These are phyloP conservation scores for Umimayanthus chanpuru DNA, from an alignment of 92 coral and sea anemone species.

Conservation along the genomic window DNA sequence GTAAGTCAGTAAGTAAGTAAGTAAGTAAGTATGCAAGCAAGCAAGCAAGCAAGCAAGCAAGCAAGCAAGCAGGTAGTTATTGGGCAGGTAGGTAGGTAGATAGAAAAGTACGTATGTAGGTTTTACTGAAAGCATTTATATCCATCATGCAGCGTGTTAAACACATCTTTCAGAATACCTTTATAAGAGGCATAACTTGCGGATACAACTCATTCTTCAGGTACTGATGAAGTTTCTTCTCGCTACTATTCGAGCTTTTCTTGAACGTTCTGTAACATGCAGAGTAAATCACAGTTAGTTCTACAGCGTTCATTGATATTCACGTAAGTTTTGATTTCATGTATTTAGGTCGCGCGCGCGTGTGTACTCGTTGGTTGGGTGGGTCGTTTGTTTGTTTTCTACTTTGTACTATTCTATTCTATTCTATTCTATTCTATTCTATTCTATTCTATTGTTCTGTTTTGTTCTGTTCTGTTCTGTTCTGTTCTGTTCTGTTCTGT, in stretches of 20 bases:
- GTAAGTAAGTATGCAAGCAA: too few relatives aligned
- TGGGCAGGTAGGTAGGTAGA: neutral
- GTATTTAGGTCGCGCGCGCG: neutral
- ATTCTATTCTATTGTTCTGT: too few relatives aligned
- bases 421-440: too few relatives aligned
- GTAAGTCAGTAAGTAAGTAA: too few relatives aligned
- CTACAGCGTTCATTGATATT: neutral
- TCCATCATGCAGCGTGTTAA: neutral
- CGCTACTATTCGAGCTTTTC: conserved; percentile 79
- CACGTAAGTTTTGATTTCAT: neutral
- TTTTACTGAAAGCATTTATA: too few relatives aligned
- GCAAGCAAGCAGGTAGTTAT: neutral
- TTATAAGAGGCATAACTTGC: conserved; percentile 70
- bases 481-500: neutral
- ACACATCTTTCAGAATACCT: conserved; percentile 51
- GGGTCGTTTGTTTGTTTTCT: neutral
- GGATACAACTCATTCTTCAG: conserved; percentile 84
- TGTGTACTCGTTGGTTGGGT: neutral
- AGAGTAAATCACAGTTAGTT: neutral
- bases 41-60: neutral
- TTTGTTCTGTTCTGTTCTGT: too few relatives aligned
- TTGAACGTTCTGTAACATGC: conserved; percentile 57
- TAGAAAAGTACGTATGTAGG: neutral
- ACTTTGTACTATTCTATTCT: neutral
- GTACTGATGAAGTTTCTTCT: conserved; percentile 75